Evolutionary conservation across 2,113 vertebrate species (phyloP), one percentile per base, ranked within the genome.

Genomic region (Myrmecobius fasciatus): DNA sequence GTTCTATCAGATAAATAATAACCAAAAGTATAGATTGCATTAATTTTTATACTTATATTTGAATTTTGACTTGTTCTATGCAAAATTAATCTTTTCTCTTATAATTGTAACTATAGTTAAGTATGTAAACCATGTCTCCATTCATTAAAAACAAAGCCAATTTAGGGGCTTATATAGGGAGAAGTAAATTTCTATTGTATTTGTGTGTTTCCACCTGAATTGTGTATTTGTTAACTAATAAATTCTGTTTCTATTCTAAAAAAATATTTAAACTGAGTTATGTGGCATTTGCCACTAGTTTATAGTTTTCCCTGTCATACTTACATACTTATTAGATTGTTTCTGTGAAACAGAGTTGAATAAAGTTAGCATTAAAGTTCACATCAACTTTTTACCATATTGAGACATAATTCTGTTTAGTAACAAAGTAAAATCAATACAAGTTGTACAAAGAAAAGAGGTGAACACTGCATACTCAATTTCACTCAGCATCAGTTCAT

Each of bases 11-110:
- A 56, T 75, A 26, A 60, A 95, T 83, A 46, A 88, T 95, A 28
- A 60, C 11, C 75, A 5, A 43, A 43, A 22, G 60, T 75, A 75
- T 46, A 14, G 36, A n/a, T 51, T 91, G 51, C 60, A 14, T 93
- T 91, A 43, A 90, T 67, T 94, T 91, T 88, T 36, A 96, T 89
- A 88, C 83, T 92, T 94, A 75, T 5, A 49, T 60, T 51, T 93
- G 53, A 96, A 48, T 93, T 43, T 91, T 96, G 52, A 90, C 52
- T 20, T 93, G 22, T 8, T 93, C 28, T 96, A 51, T 22, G 67
- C 12, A 89, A 43, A 96, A 31, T 20, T 10, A 90, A 10, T 17
- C 28, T 91, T 94, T 9, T 52, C 36, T 95, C 7, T 91, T 91
- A 90, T 20, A 53, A 89, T 2, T 91, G 9, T 46, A 95, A 96